Percentiles rank a stretch among this genome's conserved stretches.
Conservation (phyloP, 2,113 vertebrate genomes). For the Trinectes maculatus region DNA sequence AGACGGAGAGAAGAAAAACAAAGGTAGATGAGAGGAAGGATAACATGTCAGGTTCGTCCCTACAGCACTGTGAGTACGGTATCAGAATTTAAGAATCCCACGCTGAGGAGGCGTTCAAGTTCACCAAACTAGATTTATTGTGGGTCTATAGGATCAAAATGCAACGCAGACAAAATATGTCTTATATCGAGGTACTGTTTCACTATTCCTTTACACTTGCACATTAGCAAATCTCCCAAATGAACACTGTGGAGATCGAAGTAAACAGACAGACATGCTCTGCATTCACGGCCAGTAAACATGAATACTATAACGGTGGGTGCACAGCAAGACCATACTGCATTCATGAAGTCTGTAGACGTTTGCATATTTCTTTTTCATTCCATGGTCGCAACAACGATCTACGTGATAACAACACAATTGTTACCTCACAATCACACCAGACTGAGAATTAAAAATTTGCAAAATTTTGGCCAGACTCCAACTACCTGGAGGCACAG, state of each 20-base stretch:
- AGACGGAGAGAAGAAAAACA: constrained; percentile 1
- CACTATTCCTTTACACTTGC: constrained; percentile 10
- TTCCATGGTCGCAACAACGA: not conserved
- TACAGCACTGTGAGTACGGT: not conserved
- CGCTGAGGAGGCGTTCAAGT: constrained; percentile 25
- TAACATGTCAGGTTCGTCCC: constrained; percentile 12
- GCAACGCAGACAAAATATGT: constrained; percentile 43
- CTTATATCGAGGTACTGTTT: not conserved
- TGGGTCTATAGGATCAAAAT: constrained; percentile 29
- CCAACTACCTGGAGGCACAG: too few relatives aligned
- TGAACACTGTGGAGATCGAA: constrained; percentile 46
- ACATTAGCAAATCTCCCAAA: constrained; percentile 19
- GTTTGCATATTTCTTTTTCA: constrained; percentile 12
- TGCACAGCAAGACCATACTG: constrained; percentile 2
- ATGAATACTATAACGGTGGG: constrained; percentile 2
- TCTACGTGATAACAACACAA: not conserved
- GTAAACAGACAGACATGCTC: constrained; percentile 53
- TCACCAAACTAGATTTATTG: constrained; percentile 75
- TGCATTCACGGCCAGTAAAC: constrained; percentile 14
- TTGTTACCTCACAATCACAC: constrained; percentile 2
- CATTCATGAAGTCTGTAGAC: not conserved
- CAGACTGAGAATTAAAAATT: constrained; percentile 11
- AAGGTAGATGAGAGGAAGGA: constrained; percentile 16
- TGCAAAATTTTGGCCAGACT: too few relatives aligned
- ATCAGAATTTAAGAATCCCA: constrained; percentile 7